Evolutionary conservation across 2,888 invertebrate genomes (phyloP).

Genomic region (Cyclophora punctaria): DNA sequence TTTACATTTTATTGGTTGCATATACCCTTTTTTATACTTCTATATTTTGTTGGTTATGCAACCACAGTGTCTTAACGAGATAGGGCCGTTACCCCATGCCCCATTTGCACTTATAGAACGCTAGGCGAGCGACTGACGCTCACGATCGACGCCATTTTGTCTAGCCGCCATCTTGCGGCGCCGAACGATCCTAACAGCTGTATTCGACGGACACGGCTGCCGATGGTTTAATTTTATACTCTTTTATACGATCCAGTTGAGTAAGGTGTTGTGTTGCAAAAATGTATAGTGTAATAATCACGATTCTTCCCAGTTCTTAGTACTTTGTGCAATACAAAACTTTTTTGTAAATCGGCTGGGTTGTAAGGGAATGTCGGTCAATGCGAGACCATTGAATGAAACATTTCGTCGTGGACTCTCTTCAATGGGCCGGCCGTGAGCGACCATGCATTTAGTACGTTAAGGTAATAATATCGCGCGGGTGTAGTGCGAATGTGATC

Average conservation of each 20-base stretch:
- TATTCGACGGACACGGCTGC: conserved; percentile 55
- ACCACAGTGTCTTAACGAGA: no score
- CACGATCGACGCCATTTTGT: conserved; percentile 42
- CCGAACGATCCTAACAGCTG: conserved; percentile 62
- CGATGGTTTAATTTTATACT: conserved; percentile 35
- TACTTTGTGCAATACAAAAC: no score
- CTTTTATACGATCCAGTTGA: no score
- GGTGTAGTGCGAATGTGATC: conserved; percentile 55
- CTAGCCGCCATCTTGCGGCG: conserved; percentile 50
- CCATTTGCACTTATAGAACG: background rate
- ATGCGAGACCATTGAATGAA: conserved; percentile 50
- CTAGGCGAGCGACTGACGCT: conserved; percentile 42
- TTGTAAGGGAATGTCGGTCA: conserved; percentile 58
- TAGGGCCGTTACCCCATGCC: conserved; percentile 26
- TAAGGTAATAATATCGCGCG: conserved; percentile 46
- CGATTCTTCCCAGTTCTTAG: no score
- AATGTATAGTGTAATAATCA: no score
- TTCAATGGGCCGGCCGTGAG: conserved; percentile 5
- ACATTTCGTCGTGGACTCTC: conserved; percentile 37
- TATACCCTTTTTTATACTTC: no score
- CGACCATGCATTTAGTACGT: conserved; percentile 39
- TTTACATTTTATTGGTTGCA: no score
- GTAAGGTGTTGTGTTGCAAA: no score
- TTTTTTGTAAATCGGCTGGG: conserved; percentile 1
- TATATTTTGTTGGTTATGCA: no score